These are phyloP conservation scores for Toxotes lorentzi DNA, from an alignment of 2,797 vertebrate genomes.

Conservation along the genomic window DNA sequence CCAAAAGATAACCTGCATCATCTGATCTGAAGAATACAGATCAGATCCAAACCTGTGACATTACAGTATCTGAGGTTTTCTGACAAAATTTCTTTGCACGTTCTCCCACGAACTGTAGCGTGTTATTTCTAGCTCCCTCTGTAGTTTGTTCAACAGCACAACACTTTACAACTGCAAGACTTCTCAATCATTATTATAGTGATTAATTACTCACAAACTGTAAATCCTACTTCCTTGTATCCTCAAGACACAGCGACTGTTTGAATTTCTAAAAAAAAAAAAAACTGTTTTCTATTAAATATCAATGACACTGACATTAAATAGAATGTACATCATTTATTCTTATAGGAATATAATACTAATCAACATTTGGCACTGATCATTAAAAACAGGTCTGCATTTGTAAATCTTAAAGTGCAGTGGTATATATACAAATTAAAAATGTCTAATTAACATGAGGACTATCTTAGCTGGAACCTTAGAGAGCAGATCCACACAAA, in stretches of 20 bases:
- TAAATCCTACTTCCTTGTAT: background rate
- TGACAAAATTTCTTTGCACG: background rate
- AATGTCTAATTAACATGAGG: background rate
- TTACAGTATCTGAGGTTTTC: background rate
- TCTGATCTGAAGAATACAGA: background rate
- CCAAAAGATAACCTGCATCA: background rate
- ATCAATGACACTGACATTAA: background rate
- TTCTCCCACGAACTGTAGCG: background rate
- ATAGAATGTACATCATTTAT: slow-evolving; percentile 36
- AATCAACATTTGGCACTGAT: slow-evolving; percentile 13
- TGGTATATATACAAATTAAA: slow-evolving; percentile 38
- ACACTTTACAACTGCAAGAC: background rate
- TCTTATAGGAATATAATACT: slow-evolving; percentile 39
- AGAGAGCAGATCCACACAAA: background rate
- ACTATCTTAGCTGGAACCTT: background rate
- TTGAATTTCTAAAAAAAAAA: no score
- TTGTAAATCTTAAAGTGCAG: slow-evolving; percentile 53
- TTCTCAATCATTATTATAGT: background rate
- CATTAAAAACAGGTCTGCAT: slow-evolving; percentile 40
- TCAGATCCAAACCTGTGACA: background rate
- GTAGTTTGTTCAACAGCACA: slow-evolving; percentile 25
- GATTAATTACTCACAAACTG: background rate
- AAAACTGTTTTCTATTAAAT: slow-evolving; percentile 1
- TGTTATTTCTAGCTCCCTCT: slow-evolving; percentile 57
- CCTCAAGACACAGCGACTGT: background rate